Evolutionary conservation across 2,797 vertebrate species (phyloP), one percentile per base, ranked within the genome.

Genomic region (Pterois miles): DNA sequence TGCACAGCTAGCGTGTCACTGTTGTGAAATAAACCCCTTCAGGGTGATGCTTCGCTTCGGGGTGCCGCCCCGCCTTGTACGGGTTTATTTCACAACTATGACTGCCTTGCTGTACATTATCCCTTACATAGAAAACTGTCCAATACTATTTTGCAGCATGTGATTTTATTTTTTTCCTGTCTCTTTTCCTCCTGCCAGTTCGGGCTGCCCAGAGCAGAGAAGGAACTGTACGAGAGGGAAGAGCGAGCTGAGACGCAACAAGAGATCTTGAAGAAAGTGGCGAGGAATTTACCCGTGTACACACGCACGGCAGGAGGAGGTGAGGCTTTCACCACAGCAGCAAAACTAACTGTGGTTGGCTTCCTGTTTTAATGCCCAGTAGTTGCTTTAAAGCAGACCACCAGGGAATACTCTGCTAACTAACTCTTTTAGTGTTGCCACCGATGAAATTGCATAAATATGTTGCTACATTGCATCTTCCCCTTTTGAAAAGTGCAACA

Each of bases 161-260:
- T 58, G 8, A 57, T 36, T 40, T 38, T 8, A 59, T 38, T 43
- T 43, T 2, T 48, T 6, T 54, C 11, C 5, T 0, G 22, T 52
- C 12, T 43, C 48, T 54, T 71, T 20, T 69, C 43, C 36, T 64
- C 31, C 56, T 46, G 8, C 64, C 77, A 96, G 95, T 96, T 95
- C n/a, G 54, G 71, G 84, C 94, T 99, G 62, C 96, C 97, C 73
- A 96, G 95, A 92, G 92, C 91, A 74, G 98, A 99, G 91, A 98
- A 97, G 88, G 98, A 99, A 46, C 94, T 94, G 73, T 98, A 96
- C 74, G 98, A 98, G 92, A 96, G 94, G 83, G 98, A 99, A 91
- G 96, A 97, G 78, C 95, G 93, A 80, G 95, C 96, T 23, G 98
- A 98, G 87, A 90, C 85, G 43, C 97, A 98, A 59, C 97, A 97